Evolutionary conservation across 2,797 vertebrate genomes (phyloP).

Genomic region (Falco columbarius): DNA sequence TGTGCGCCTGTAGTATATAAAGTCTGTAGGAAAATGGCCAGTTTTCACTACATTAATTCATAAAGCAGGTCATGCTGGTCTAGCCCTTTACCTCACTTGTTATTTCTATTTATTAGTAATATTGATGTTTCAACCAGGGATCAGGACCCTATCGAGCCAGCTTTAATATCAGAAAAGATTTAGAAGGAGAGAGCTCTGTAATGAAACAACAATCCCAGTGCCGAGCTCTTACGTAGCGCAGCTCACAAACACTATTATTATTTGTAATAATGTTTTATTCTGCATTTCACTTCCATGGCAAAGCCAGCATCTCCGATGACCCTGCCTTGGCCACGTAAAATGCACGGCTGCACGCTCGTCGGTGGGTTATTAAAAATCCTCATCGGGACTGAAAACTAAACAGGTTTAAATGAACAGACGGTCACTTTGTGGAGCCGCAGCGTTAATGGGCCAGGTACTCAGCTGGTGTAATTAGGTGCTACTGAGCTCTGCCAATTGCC

Average conservation of each 20-base stretch:
- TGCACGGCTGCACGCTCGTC: fast-evolving
- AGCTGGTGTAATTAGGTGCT: background rate
- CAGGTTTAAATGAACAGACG: background rate
- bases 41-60: slow-evolving; percentile 55
- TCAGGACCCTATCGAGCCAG: slow-evolving; percentile 53
- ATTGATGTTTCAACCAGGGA: slow-evolving; percentile 63
- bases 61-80: slow-evolving; percentile 24
- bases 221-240: background rate
- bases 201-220: background rate
- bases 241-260: background rate
- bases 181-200: background rate
- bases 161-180: slow-evolving; percentile 43
- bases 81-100: slow-evolving; percentile 56
- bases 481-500: background rate
- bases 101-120: slow-evolving; percentile 67
- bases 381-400: background rate
- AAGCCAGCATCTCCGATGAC: background rate
- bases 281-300: background rate
- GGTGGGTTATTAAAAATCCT: background rate
- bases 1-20: background rate
- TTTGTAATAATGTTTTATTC: background rate
- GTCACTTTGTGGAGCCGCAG: background rate
- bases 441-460: fast-evolving
- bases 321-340: background rate
- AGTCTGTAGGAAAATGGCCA: slow-evolving; percentile 23